Evolutionary conservation across 2,888 invertebrate genomes (phyloP).

Genomic region (Gnatocerus cornutus): DNA sequence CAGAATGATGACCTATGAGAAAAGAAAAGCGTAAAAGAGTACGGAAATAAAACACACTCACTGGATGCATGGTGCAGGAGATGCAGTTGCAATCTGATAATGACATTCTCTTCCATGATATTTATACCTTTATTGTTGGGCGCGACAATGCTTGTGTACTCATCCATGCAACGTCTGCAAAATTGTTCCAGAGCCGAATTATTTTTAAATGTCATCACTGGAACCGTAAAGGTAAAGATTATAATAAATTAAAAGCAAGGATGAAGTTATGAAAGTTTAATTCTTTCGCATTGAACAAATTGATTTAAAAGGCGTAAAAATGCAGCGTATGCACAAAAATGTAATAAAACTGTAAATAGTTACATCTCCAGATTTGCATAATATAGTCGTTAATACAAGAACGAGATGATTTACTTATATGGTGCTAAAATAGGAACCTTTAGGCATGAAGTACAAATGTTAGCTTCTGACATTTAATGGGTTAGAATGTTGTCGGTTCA

Average conservation of each 20-base stretch:
- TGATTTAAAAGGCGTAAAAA: constrained; percentile 22
- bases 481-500: constrained; percentile 38
- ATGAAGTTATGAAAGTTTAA: constrained; percentile 14
- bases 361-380: constrained; percentile 18
- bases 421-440: constrained; percentile 37
- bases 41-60: constrained; percentile 29
- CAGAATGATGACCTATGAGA: constrained; percentile 8
- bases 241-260: constrained; percentile 29
- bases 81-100: constrained; percentile 43
- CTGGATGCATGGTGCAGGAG: constrained; percentile 45
- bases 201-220: constrained; percentile 15
- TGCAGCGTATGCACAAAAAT: constrained; percentile 7
- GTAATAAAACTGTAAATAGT: constrained; percentile 18
- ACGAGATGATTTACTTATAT: constrained; percentile 29
- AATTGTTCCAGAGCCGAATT: background rate
- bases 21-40: constrained; percentile 13
- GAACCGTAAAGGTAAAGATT: constrained; percentile 23
- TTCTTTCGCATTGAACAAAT: constrained; percentile 14
- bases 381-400: constrained; percentile 21
- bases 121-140: constrained; percentile 47
- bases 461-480: constrained; percentile 38
- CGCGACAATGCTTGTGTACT: background rate
- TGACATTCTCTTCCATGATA: constrained; percentile 44
- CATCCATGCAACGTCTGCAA: background rate
- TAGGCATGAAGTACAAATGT: constrained; percentile 27